Evolutionary conservation across 2,113 vertebrate species (phyloP).

Genomic region (Erythrocercus mccallii): DNA sequence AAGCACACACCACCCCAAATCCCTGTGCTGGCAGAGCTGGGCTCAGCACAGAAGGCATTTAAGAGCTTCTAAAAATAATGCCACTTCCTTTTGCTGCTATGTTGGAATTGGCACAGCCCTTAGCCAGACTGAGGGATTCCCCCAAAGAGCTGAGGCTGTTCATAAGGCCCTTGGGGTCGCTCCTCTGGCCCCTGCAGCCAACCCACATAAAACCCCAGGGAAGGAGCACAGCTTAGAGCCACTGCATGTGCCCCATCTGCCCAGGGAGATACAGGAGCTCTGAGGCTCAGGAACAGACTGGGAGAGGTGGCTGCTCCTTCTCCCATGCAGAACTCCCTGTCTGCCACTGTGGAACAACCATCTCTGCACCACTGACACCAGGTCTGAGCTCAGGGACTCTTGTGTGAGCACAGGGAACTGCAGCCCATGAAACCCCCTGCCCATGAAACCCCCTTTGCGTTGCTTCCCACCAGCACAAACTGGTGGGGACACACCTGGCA

Average conservation of each 20-base stretch:
- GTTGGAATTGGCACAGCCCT: not conserved
- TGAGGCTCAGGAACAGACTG: too few relatives aligned
- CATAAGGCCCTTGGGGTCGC: not conserved
- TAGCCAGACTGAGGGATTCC: not conserved
- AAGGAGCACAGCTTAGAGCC: not conserved
- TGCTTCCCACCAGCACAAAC: not conserved
- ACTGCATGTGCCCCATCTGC: not conserved
- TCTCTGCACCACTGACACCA: not conserved
- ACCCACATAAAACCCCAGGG: accelerated
- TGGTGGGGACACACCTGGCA: not conserved
- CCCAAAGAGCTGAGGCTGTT: not conserved
- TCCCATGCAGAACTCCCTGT: accelerated
- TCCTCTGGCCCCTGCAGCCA: accelerated
- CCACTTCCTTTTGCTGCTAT: not conserved
- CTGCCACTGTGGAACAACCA: accelerated
- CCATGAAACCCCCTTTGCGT: accelerated
- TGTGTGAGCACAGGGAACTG: not conserved
- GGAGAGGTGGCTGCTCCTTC: not conserved
- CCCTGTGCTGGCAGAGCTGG: not conserved
- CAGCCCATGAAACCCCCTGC: not conserved
- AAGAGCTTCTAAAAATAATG: not conserved
- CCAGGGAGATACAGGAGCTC: not conserved
- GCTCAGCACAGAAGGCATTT: not conserved
- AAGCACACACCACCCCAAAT: not conserved
- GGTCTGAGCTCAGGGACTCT: not conserved